Conservation (phyloP, 2,888 invertebrate species). For the Andrena flavipes region DNA sequence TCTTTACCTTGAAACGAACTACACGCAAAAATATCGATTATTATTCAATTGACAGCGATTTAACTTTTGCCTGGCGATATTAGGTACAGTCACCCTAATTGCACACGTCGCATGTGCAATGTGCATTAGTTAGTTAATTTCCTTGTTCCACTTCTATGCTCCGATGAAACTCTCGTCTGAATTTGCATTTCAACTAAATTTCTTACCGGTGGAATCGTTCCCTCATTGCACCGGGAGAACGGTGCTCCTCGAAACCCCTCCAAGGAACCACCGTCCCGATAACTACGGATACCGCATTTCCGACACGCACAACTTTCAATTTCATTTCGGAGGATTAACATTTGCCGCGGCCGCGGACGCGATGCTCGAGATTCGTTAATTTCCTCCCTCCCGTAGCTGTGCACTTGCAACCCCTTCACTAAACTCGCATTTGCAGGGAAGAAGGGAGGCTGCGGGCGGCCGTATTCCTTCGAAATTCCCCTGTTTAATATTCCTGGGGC, state of each 20-base stretch:
- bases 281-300: neutral
- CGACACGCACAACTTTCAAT: neutral
- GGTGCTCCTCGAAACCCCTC: neutral
- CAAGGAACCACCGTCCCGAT: neutral
- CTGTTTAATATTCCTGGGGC: conserved; percentile 34
- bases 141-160: conserved; percentile 15
- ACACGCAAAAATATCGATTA: too few relatives aligned
- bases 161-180: conserved; percentile 2
- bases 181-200: conserved; percentile 38
- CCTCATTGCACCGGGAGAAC: neutral
- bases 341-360: neutral
- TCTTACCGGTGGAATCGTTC: conserved; percentile 24
- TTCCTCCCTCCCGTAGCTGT: conserved; percentile 5
- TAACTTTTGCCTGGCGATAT: too few relatives aligned
- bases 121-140: conserved; percentile 29
- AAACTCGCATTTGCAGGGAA: neutral
- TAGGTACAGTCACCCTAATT: too few relatives aligned
- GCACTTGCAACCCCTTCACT: neutral
- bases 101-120: conserved; percentile 13
- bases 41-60: too few relatives aligned
- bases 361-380: conserved; percentile 28
- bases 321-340: neutral
- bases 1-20: too few relatives aligned
- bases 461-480: conserved; percentile 19
- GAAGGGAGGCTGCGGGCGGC: neutral